phyloP scores from a whole-genome alignment of 1,140 invertebrate genomes.

The Trichoplusia ni region DNA sequence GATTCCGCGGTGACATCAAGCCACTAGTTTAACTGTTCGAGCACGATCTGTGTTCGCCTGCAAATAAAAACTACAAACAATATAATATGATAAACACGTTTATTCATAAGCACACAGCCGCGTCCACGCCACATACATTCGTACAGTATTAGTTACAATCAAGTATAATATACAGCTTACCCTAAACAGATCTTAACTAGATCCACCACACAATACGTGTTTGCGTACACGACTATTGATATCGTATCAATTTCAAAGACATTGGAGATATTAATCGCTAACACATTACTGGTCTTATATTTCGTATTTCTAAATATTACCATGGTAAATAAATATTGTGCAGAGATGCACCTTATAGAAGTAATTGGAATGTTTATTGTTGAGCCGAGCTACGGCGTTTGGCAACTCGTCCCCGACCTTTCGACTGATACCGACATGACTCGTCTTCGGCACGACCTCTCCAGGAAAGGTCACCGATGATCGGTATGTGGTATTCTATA shows the following conservation, averaged over 20 bases:
- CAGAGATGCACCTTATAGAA: conserved; percentile 45
- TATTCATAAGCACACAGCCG: conserved; percentile 64
- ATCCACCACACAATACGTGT: conserved; percentile 10
- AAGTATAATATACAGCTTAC: conserved; percentile 45
- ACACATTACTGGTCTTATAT: conserved; percentile 9
- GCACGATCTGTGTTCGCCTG: conserved; percentile 21
- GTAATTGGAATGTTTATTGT: conserved; percentile 68
- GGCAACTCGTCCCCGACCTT: conserved; percentile 70
- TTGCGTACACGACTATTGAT: conserved; percentile 3
- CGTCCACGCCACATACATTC: conserved; percentile 47
- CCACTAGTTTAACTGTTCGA: neutral
- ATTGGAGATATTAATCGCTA: conserved; percentile 11
- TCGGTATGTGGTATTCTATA: conserved; percentile 24
- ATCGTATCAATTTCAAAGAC: conserved; percentile 4
- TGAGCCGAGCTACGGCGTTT: conserved; percentile 58
- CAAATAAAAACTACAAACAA: conserved; percentile 61
- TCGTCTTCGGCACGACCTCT: conserved; percentile 61
- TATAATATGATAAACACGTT: conserved; percentile 71
- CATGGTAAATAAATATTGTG: conserved; percentile 48
- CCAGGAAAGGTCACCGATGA: conserved; percentile 49
- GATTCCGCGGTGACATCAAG: conserved; percentile 15
- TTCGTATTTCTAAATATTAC: conserved; percentile 12
- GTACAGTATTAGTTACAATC: conserved; percentile 57
- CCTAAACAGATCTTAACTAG: conserved; percentile 20
- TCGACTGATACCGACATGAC: conserved; percentile 43